phyloP scores from a whole-genome alignment of 2,113 vertebrate species.

The Labeo catla region DNA sequence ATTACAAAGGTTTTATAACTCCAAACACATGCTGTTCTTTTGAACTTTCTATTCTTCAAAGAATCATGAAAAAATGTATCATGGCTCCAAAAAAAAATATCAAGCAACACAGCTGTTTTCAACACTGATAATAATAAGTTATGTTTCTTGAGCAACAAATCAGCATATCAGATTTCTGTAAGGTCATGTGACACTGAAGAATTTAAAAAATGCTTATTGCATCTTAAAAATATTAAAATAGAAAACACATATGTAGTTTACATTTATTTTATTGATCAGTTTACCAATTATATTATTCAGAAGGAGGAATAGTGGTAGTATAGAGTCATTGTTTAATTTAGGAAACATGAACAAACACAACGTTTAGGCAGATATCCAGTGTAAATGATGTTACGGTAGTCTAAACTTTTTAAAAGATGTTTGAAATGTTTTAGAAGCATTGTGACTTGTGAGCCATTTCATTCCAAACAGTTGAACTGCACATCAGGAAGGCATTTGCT shows the following conservation, averaged over 20 bases:
- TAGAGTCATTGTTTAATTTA: not conserved
- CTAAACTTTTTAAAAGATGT: slow-evolving; percentile 19
- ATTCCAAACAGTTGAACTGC: slow-evolving; percentile 10
- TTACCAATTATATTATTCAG: not conserved
- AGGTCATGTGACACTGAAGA: not conserved
- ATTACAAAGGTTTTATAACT: too few relatives aligned
- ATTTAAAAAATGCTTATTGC: not conserved
- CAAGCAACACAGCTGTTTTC: not conserved
- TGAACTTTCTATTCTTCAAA: too few relatives aligned
- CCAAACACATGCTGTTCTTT: too few relatives aligned
- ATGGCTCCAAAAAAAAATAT: too few relatives aligned
- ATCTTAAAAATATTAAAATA: not conserved
- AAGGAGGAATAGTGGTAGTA: not conserved
- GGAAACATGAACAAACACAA: not conserved
- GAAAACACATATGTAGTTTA: not conserved
- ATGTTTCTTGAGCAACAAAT: not conserved
- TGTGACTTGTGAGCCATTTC: not conserved
- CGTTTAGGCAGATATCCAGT: slow-evolving; percentile 29
- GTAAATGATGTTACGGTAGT: slow-evolving; percentile 28
- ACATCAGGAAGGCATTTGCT: slow-evolving; percentile 26
- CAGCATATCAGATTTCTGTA: not conserved
- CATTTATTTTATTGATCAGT: not conserved
- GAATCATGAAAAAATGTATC: too few relatives aligned
- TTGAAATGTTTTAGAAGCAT: slow-evolving; percentile 16
- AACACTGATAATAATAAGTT: not conserved